Percentiles rank a stretch among this genome's conserved stretches.
phyloP scores from a whole-genome alignment of 2,113 vertebrate species.

The Eclectus roratus region DNA sequence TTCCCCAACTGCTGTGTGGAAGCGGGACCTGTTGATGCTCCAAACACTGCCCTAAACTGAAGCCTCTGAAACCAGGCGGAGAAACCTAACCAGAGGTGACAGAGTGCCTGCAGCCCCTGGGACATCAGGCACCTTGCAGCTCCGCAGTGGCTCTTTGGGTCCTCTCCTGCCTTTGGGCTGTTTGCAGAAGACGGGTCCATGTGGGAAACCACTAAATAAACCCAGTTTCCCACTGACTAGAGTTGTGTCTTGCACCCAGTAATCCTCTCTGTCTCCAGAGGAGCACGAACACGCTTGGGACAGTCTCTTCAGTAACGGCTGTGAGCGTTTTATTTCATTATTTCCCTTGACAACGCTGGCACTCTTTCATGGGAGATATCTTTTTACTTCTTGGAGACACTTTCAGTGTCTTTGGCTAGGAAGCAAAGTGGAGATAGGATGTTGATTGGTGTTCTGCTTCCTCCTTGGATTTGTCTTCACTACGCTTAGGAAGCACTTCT shows the following conservation, averaged over 20 bases:
- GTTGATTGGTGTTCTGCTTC: background rate
- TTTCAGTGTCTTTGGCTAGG: background rate
- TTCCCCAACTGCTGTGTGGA: background rate
- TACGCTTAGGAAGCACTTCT: conserved; percentile 1
- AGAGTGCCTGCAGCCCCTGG: background rate
- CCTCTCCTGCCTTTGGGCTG: background rate
- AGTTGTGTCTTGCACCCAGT: background rate
- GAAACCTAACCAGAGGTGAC: background rate
- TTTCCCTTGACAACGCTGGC: conserved; percentile 4
- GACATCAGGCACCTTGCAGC: background rate
- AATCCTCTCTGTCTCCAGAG: background rate
- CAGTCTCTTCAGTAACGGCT: background rate
- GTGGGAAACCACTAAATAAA: background rate
- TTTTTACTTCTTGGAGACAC: conserved; percentile 19
- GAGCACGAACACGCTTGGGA: rapidly evolving
- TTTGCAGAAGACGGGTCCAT: background rate
- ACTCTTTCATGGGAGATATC: background rate
- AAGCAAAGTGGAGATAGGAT: background rate
- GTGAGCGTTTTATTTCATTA: background rate
- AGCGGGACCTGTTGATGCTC: background rate
- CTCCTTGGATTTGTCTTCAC: background rate
- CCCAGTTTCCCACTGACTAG: background rate
- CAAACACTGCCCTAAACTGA: background rate
- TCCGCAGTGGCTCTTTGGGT: rapidly evolving
- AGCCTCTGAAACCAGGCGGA: background rate